Percentiles rank a stretch among this genome's conserved stretches.
phyloP scores from a whole-genome alignment of 2,113 vertebrate species.

The Acrocephalus arundinaceus region DNA sequence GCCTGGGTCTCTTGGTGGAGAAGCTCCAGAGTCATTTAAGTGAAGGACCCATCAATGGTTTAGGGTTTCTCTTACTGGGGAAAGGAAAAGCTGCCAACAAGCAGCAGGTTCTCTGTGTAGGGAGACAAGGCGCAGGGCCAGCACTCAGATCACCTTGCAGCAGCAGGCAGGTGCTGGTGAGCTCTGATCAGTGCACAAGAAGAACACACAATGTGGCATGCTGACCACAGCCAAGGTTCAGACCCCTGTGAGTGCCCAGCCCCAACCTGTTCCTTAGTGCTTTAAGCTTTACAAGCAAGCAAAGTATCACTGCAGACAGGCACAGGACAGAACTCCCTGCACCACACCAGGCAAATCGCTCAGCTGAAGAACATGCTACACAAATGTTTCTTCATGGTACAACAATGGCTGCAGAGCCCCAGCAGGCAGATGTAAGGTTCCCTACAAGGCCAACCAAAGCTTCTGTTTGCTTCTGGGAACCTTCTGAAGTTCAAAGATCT shows the following conservation, averaged over 20 bases:
- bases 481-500: neutral
- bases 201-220: neutral
- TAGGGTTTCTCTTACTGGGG: neutral
- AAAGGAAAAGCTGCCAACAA: neutral
- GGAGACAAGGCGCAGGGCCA: neutral
- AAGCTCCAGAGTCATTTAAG: neutral
- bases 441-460: neutral
- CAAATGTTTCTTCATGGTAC: neutral
- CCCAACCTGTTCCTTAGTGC: neutral
- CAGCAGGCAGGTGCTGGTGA: neutral
- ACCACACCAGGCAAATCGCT: neutral
- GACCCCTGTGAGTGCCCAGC: neutral
- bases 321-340: neutral
- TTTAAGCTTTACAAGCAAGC: neutral
- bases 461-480: conserved; percentile 12
- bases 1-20: neutral
- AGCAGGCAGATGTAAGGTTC: neutral
- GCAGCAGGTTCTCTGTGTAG: neutral
- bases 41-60: neutral
- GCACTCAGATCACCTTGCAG: neutral
- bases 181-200: neutral
- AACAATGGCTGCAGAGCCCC: neutral
- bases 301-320: neutral
- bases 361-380: neutral
- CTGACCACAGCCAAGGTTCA: neutral